Conservation (phyloP, 2,113 vertebrate genomes). For the Corythornis madagascariensis region DNA sequence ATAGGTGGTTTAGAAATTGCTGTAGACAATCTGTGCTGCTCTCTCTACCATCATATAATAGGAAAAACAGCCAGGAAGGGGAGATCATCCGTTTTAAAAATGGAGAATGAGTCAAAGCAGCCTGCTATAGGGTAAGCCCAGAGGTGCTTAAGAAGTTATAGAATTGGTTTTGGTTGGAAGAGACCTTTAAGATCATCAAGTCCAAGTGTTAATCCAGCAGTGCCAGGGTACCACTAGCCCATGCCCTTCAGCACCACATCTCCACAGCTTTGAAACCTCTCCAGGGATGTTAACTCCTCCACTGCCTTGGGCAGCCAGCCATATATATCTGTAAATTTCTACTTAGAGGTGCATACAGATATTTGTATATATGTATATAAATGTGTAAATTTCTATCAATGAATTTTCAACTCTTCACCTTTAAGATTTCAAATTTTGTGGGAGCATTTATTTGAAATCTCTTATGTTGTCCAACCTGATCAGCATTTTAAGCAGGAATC, state of each 20-base stretch:
- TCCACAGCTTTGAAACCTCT: no score
- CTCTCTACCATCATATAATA: neutral
- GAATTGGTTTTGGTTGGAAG: no score
- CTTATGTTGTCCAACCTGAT: neutral
- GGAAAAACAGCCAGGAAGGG: neutral
- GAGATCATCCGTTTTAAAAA: neutral
- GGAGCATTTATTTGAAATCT: neutral
- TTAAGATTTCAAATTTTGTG: neutral
- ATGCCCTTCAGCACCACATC: no score
- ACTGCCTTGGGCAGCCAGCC: no score
- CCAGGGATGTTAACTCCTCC: no score
- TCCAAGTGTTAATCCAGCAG: no score
- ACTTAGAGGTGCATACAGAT: neutral
- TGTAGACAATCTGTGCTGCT: neutral
- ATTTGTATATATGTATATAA: neutral
- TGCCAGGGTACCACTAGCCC: no score
- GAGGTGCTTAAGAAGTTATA: neutral
- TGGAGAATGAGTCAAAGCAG: neutral
- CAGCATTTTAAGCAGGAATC: neutral
- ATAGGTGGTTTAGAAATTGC: neutral
- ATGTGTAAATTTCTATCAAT: neutral
- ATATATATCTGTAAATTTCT: neutral
- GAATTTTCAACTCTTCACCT: neutral
- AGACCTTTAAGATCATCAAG: no score
- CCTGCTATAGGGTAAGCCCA: neutral